Evolutionary conservation across 2,888 invertebrate genomes (phyloP), one percentile per base, ranked within the genome.

Genomic region (Eulithis prunata): DNA sequence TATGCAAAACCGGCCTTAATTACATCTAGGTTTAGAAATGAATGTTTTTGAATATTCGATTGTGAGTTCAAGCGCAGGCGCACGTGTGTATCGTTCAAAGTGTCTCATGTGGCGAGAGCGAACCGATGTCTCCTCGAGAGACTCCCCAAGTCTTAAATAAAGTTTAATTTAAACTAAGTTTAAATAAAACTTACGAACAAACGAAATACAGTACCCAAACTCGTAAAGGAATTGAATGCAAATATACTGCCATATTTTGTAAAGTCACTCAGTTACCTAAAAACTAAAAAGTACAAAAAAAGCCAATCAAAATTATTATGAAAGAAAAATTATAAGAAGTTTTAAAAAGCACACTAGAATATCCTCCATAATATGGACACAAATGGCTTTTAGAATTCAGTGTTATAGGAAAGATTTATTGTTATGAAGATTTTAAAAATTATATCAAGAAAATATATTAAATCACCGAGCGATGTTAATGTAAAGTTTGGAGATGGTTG

Each of bases 1-100:
- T 91, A 92, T 89, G 88, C 87, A 87, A 88, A 88, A 84, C 91
- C 88, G 89, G 90, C 90, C 92, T 90, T 90, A 89, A 86, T 77
- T 82, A 84, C 80, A 81, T 80, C 75, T 85, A 87, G 84, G 82
- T 79, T 80, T 83, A 82, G 82, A 77, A 78, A 75, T 75, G 76
- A 77, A 79, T 79, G 72, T 76, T 74, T 72, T 78, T 82, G 73
- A 78, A 75, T 75, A 77, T 72, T 75, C 73, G 72, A 75, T 77
- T 75, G 73, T 74, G 75, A 77, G 76, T 73, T 79, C 74, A 71
- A 75, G 70, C 68, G 65, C 72, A 74, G 32, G 32, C 32, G 65
- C 72, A 74, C 5, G 32, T 3, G 32, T 32, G 32, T 71, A 65
- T 57, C 57, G 51, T 64, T 53, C 56, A 56, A 52, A 52, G 60